Evolutionary conservation across 2,888 invertebrate genomes (phyloP).

Genomic region (Chesias legatella): DNA sequence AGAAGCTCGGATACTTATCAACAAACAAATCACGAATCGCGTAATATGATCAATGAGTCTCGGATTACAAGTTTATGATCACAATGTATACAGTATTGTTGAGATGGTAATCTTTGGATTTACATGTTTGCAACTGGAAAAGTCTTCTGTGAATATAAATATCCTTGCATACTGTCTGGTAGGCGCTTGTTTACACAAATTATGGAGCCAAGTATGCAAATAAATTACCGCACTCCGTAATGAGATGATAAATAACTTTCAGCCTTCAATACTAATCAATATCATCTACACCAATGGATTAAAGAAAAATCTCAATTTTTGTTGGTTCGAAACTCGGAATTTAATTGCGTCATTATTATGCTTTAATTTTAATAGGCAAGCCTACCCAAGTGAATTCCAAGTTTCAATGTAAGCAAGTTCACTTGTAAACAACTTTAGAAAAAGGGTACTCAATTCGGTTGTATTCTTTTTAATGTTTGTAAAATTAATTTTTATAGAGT

Average conservation of each 20-base stretch:
- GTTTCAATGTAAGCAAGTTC: too few relatives aligned
- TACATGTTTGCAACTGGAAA: conserved; percentile 16
- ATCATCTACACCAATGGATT: too few relatives aligned
- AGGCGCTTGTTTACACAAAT: conserved; percentile 7
- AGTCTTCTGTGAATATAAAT: conserved; percentile 6
- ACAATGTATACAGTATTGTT: conserved; percentile 9
- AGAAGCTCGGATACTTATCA: conserved; percentile 1
- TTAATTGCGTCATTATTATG: too few relatives aligned
- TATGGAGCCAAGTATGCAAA: conserved; percentile 20
- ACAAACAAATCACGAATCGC: background rate
- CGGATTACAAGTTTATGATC: conserved; percentile 1
- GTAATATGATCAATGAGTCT: background rate
- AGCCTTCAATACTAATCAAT: conserved; percentile 1
- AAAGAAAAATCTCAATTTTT: too few relatives aligned
- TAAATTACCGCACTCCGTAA: conserved; percentile 14
- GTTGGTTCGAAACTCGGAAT: too few relatives aligned
- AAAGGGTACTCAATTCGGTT: too few relatives aligned
- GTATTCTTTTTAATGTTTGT: too few relatives aligned
- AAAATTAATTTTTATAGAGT: too few relatives aligned
- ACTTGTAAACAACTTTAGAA: too few relatives aligned
- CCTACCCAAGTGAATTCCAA: too few relatives aligned
- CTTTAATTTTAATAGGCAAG: too few relatives aligned
- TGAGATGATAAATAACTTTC: conserved; percentile 12
- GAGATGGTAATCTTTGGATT: conserved; percentile 5
- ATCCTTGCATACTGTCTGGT: conserved; percentile 13